Conservation (phyloP, 2,113 vertebrate genomes). For the Phyllostomus hastatus region DNA sequence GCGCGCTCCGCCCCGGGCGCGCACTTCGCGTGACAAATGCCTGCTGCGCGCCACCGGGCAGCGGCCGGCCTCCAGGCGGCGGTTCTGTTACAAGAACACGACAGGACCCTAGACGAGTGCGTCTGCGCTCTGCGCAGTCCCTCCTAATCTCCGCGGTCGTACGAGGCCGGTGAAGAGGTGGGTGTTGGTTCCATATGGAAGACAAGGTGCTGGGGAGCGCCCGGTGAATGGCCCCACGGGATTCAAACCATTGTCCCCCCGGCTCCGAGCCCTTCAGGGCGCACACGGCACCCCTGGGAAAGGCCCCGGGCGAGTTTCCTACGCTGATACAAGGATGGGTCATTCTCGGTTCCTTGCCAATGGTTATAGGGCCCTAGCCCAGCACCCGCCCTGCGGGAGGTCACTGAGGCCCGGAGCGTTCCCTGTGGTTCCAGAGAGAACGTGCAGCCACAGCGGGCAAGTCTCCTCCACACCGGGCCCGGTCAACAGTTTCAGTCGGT, state of each 20-base stretch:
- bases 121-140: neutral
- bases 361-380: neutral
- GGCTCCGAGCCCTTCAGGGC: neutral
- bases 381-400: neutral
- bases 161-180: neutral
- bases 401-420: fast-evolving
- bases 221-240: neutral
- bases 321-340: fast-evolving
- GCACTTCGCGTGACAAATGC: fast-evolving
- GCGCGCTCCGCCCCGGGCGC: neutral
- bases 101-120: neutral
- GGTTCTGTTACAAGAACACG: neutral
- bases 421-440: neutral
- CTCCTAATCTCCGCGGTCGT: neutral
- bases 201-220: neutral
- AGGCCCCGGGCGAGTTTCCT: neutral
- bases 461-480: neutral
- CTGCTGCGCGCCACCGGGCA: neutral
- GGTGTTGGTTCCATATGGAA: neutral
- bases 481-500: neutral
- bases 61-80: neutral
- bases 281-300: neutral
- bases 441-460: neutral
- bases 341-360: neutral
- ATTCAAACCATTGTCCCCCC: neutral